Base-by-base conservation (phyloP, 2,888 invertebrate genomes). In the Drosophila picticornis region DNA sequence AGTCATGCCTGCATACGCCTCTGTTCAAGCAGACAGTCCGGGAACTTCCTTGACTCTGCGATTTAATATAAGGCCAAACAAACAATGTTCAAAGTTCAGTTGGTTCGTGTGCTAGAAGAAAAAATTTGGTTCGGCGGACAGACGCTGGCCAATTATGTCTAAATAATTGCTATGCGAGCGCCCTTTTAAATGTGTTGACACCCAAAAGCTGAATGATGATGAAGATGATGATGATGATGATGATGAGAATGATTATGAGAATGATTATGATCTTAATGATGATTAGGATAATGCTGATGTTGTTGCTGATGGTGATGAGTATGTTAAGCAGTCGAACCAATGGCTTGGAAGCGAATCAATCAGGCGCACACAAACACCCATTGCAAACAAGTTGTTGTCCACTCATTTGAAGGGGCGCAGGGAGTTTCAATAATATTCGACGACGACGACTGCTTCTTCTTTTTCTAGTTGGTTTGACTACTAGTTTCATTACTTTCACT, bases 281-380 rank as follows among this genome's bases (percentile, higher is more conserved):
- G 16, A 27, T 29, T 31, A n/a, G 57, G 22, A 25, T 53, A 38
- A 52, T 61, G 38, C 16, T 32, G 46, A 53, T 52, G 56, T 31
- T 61, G 13, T 46, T 61, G 59, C 31, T 61, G 51, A 27, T 68
- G 62, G 27, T 76, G 70, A 69, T 85, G 67, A 61, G 76, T 74
- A 75, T 76, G 74, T 72, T 77, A 74, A 75, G 65, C 75, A 68
- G 68, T 46, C 36, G 38, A 66, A 66, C 34, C 78, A 84, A 84
- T 84, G 85, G 80, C 57, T 81, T 71, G 85, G 80, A 85, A 85
- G 79, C 78, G 56, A 77, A 88, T 88, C 81, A 88, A 86, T 85
- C 85, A 84, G 74, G 58, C 79, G 72, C 60, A 78, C 75, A 71
- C 71, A 79, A 73, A 74, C 31, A 50, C 66, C 62, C 62, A 75